phyloP scores from a whole-genome alignment of 92 coral and sea anemone species.

The Paragorgia papillata region DNA sequence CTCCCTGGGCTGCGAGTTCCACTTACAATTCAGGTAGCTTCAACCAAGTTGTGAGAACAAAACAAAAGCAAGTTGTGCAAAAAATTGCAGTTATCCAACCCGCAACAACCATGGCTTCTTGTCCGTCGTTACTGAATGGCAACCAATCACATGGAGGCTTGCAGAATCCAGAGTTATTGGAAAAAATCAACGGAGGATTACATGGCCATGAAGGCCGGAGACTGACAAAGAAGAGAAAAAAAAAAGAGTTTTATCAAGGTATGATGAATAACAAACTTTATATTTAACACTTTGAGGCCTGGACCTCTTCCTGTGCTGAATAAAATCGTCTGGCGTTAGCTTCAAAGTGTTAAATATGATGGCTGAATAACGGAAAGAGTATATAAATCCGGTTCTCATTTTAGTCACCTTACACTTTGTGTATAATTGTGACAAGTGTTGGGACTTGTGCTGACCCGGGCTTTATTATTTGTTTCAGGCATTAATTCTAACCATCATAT shows the following conservation, averaged over 20 bases:
- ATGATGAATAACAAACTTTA: no score
- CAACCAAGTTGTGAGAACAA: slow-evolving; percentile 77
- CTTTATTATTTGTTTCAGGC: no score
- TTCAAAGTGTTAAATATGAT: no score
- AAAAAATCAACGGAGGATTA: slow-evolving; percentile 29
- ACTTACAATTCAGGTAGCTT: slow-evolving; percentile 81
- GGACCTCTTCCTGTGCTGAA: no score
- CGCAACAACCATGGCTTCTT: slow-evolving; percentile 15
- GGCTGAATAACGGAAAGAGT: no score
- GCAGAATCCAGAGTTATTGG: slow-evolving; percentile 33
- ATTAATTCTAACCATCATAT: no score
- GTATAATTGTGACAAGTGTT: no score
- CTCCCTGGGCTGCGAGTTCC: background rate
- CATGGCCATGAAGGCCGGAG: slow-evolving; percentile 22
- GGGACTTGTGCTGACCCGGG: no score
- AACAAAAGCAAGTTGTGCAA: slow-evolving; percentile 40
- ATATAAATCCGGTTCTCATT: no score
- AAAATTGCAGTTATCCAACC: slow-evolving; percentile 30
- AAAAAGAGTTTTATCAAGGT: background rate
- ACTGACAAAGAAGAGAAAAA: background rate
- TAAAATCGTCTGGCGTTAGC: no score
- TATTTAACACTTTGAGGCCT: no score
- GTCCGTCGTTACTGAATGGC: slow-evolving; percentile 15
- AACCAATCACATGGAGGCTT: slow-evolving; percentile 41
- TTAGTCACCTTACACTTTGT: no score